A percentile compares a stretch with the other conserved stretches of the same genome.
Conservation (phyloP, 2,888 invertebrate genomes). For the Iphiclides podalirius region DNA sequence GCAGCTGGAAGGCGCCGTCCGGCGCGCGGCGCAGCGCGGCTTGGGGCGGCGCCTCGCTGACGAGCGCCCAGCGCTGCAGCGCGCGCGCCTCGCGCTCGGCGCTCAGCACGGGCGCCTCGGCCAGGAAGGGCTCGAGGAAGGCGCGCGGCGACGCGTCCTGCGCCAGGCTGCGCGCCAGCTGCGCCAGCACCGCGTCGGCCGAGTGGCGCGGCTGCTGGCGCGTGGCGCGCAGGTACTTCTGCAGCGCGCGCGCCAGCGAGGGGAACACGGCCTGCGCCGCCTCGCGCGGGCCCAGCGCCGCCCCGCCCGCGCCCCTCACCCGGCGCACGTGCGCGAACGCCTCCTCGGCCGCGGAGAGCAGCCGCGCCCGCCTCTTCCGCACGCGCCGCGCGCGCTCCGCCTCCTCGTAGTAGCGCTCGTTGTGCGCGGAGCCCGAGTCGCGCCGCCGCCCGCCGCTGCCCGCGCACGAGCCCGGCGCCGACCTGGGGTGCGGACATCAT, state of each 20-base stretch:
- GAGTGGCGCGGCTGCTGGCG: slow-evolving; percentile 97
- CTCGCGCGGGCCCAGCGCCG: slow-evolving; percentile 95
- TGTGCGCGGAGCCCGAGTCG: slow-evolving; percentile 94
- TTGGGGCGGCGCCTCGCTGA: slow-evolving; percentile 95
- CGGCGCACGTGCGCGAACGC: slow-evolving; percentile 98
- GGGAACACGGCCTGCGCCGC: slow-evolving; percentile 99
- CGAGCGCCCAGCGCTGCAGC: slow-evolving; percentile 97
- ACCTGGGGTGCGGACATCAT: slow-evolving; percentile 44
- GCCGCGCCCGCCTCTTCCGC: slow-evolving; percentile 92
- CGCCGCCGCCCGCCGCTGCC: slow-evolving; percentile 89
- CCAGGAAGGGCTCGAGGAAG: slow-evolving; percentile 96
- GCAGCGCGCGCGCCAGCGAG: slow-evolving; percentile 96
- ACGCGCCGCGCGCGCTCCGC: slow-evolving; percentile 97
- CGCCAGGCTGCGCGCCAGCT: slow-evolving; percentile 94
- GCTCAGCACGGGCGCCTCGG: slow-evolving; percentile 90
- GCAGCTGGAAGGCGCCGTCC: slow-evolving; percentile 92
- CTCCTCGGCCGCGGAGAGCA: slow-evolving; percentile 97
- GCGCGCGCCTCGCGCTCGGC: slow-evolving; percentile 90
- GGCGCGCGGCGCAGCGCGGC: slow-evolving; percentile 85
- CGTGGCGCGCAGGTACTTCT: slow-evolving; percentile 97
- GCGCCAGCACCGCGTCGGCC: slow-evolving; percentile 94
- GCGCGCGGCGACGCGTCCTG: slow-evolving; percentile 97
- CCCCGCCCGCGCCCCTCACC: slow-evolving; percentile 79
- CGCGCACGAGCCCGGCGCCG: slow-evolving; percentile 54
- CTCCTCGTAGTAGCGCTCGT: slow-evolving; percentile 98